Conservation (phyloP, 2,888 invertebrate species). For the Papilio demoleus region DNA sequence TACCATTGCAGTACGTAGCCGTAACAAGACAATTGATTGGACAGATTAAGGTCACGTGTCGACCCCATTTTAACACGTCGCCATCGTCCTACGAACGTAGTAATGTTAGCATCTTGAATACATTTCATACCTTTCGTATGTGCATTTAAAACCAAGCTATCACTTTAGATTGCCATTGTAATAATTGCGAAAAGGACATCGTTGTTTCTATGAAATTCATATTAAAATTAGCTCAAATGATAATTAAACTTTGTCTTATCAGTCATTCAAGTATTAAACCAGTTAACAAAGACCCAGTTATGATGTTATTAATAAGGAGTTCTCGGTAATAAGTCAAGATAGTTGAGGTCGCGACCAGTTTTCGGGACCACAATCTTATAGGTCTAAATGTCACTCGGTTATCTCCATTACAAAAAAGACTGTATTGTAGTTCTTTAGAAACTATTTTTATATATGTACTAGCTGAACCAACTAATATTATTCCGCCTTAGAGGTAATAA, state of each 20-base stretch:
- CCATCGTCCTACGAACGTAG: neutral
- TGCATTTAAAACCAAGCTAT: neutral
- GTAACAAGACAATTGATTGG: neutral
- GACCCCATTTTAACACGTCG: slow-evolving; percentile 6
- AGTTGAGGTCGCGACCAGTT: slow-evolving; percentile 14
- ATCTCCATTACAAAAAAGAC: neutral
- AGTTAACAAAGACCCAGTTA: slow-evolving; percentile 1
- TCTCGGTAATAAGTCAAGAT: neutral
- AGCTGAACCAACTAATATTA: no score
- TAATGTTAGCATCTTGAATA: neutral
- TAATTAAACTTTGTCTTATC: slow-evolving; percentile 2
- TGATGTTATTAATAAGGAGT: neutral
- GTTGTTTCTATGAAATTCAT: no score
- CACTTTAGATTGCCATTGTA: neutral
- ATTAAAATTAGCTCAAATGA: slow-evolving; percentile 10
- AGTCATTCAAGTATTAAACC: neutral
- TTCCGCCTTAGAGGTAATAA: no score
- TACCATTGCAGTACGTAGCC: neutral
- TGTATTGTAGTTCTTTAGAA: neutral
- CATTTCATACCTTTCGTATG: neutral
- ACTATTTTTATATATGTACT: neutral
- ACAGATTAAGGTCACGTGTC: neutral
- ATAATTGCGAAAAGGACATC: neutral
- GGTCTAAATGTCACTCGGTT: slow-evolving; percentile 5
- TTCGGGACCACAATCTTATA: slow-evolving; percentile 8